A percentile compares a stretch with the other conserved stretches of the same genome.
Evolutionary conservation across 2,797 vertebrate species (phyloP).

Genomic region (Anguilla megastoma): DNA sequence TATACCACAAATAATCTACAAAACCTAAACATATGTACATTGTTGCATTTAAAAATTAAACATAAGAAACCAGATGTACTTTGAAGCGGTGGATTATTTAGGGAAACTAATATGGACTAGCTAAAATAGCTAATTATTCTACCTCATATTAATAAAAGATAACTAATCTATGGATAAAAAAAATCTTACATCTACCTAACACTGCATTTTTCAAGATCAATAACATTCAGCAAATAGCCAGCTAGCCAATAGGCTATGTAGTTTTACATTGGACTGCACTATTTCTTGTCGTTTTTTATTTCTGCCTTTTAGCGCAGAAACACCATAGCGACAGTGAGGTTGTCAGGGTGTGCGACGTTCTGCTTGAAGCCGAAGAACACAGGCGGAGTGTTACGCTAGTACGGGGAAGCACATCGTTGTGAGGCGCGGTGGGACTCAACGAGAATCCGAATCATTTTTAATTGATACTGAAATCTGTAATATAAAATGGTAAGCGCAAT

Average conservation of each 20-base stretch:
- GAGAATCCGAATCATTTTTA: neutral
- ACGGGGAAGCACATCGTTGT: conserved; percentile 44
- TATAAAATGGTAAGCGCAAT: conserved; percentile 4
- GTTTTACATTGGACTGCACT: neutral
- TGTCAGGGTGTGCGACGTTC: conserved; percentile 55
- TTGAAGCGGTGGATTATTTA: neutral
- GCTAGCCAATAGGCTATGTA: neutral
- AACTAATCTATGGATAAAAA: neutral
- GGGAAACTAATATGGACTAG: neutral
- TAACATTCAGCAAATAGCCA: neutral
- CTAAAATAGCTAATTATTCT: neutral
- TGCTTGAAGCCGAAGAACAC: conserved; percentile 46
- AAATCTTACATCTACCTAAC: neutral
- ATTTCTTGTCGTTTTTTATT: neutral
- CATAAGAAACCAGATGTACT: neutral
- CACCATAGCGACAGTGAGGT: conserved; percentile 51
- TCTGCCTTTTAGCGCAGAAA: conserved; percentile 44
- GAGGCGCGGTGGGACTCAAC: conserved; percentile 30
- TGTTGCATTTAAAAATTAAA: neutral
- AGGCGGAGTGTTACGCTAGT: conserved; percentile 52
- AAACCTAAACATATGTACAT: neutral
- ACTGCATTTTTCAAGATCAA: neutral
- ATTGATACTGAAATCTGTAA: neutral
- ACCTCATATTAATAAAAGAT: neutral
- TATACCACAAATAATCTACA: neutral